phyloP scores from a whole-genome alignment of 2,888 invertebrate genomes.

The Callyntrura guangdongensis region DNA sequence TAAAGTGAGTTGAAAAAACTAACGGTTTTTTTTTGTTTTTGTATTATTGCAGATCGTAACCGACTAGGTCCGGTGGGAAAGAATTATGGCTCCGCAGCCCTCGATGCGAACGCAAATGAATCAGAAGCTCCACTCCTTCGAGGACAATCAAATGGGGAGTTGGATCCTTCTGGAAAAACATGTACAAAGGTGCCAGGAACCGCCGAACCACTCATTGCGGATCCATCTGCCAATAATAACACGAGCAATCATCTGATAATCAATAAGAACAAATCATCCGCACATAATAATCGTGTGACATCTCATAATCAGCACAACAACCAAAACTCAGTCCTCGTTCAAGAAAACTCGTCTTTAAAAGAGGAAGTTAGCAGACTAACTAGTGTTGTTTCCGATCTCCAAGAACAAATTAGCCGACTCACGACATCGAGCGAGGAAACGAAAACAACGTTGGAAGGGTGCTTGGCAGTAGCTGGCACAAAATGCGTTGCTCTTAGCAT shows the following conservation, averaged over 20 bases:
- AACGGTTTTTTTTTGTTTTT: not conserved
- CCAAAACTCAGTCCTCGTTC: slow-evolving; percentile 73
- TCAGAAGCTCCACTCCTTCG: slow-evolving; percentile 68
- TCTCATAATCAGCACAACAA: slow-evolving; percentile 74
- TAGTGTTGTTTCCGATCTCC: slow-evolving; percentile 76
- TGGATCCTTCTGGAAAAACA: slow-evolving; percentile 68
- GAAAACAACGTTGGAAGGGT: slow-evolving; percentile 66
- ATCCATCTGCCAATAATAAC: slow-evolving; percentile 45
- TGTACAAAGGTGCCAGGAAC: slow-evolving; percentile 73
- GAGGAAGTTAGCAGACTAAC: slow-evolving; percentile 76
- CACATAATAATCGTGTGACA: slow-evolving; percentile 70
- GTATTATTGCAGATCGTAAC: slow-evolving; percentile 78
- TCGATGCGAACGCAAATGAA: slow-evolving; percentile 76
- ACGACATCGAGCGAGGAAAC: slow-evolving; percentile 62
- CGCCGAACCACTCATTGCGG: slow-evolving; percentile 67
- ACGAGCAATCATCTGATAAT: slow-evolving; percentile 60
- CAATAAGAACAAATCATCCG: slow-evolving; percentile 60
- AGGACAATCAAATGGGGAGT: slow-evolving; percentile 72
- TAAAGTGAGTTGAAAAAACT: not conserved
- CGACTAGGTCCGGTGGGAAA: slow-evolving; percentile 81
- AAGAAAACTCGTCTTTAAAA: slow-evolving; percentile 78
- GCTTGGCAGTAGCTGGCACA: slow-evolving; percentile 69
- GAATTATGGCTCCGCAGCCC: slow-evolving; percentile 71
- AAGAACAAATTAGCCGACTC: slow-evolving; percentile 77
- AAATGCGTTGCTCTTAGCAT: slow-evolving; percentile 68